phyloP scores from a whole-genome alignment of 2,113 vertebrate genomes.

The Nannospalax galili region DNA sequence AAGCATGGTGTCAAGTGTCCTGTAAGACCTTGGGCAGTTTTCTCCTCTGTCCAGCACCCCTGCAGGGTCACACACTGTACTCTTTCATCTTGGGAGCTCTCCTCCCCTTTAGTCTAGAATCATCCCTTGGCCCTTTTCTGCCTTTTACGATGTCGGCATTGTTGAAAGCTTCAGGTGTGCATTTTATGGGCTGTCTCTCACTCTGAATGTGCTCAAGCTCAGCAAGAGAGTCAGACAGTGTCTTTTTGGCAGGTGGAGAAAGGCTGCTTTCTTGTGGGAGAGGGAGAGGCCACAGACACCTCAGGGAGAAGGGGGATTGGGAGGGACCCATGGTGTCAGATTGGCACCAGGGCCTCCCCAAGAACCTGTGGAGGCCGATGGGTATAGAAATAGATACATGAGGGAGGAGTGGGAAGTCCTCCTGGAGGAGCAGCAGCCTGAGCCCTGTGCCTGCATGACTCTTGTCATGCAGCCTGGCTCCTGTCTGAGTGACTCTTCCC shows the following conservation, averaged over 20 bases:
- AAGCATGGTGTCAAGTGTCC: background rate
- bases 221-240: background rate
- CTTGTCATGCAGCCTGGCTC: fast-evolving
- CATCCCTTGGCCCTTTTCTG: background rate
- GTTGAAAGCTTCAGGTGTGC: background rate
- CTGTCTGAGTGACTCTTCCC: background rate
- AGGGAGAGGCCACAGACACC: fast-evolving
- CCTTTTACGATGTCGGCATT: background rate
- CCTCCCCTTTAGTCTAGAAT: background rate
- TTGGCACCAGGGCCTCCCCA: background rate
- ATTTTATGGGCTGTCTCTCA: background rate
- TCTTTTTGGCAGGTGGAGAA: background rate
- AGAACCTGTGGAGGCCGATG: background rate
- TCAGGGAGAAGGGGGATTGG: fast-evolving
- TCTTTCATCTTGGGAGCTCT: background rate
- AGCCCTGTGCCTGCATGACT: background rate
- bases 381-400: background rate
- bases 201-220: background rate
- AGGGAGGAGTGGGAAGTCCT: background rate
- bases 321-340: fast-evolving
- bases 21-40: fast-evolving
- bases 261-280: background rate
- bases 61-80: fast-evolving
- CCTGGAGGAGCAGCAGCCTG: background rate
- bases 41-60: too few relatives aligned